Conservation (phyloP, 1,140 invertebrate genomes). For the Microplitis mediator region DNA sequence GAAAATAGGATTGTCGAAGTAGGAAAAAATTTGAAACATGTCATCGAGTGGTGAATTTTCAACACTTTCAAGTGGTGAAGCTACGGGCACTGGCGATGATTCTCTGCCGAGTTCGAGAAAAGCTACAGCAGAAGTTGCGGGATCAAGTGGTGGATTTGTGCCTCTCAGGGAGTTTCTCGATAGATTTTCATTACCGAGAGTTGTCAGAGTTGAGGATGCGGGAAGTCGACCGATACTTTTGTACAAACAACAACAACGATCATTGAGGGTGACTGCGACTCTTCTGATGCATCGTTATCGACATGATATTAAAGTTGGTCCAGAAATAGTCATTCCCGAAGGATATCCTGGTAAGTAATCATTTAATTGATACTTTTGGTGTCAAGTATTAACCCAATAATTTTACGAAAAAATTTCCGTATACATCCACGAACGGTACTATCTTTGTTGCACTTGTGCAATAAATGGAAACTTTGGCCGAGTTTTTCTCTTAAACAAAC, state of each 20-base stretch:
- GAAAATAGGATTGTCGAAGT: not conserved
- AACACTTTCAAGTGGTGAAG: slow-evolving; percentile 54
- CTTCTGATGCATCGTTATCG: slow-evolving; percentile 53
- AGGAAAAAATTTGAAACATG: slow-evolving; percentile 33
- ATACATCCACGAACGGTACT: too few species aligned
- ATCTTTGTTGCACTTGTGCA: too few species aligned
- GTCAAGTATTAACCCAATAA: not conserved
- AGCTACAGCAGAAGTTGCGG: slow-evolving; percentile 49
- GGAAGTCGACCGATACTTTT: slow-evolving; percentile 54
- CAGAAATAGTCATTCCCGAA: slow-evolving; percentile 57
- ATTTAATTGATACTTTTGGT: not conserved
- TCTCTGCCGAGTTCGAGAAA: slow-evolving; percentile 53
- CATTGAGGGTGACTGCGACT: slow-evolving; percentile 49
- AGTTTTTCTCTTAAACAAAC: too few species aligned
- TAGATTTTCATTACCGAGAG: slow-evolving; percentile 53
- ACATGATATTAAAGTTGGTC: slow-evolving; percentile 51
- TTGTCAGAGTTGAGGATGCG: slow-evolving; percentile 52
- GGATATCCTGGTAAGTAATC: slow-evolving; percentile 54
- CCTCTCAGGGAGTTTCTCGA: slow-evolving; percentile 53
- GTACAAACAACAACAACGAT: slow-evolving; percentile 53
- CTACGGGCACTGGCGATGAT: slow-evolving; percentile 53
- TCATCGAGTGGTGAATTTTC: slow-evolving; percentile 57
- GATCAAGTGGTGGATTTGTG: slow-evolving; percentile 49
- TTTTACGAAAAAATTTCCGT: too few species aligned
- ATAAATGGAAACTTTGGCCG: too few species aligned